phyloP scores from a whole-genome alignment of 1,140 invertebrate genomes.

The Archegozetes longisetosus region DNA sequence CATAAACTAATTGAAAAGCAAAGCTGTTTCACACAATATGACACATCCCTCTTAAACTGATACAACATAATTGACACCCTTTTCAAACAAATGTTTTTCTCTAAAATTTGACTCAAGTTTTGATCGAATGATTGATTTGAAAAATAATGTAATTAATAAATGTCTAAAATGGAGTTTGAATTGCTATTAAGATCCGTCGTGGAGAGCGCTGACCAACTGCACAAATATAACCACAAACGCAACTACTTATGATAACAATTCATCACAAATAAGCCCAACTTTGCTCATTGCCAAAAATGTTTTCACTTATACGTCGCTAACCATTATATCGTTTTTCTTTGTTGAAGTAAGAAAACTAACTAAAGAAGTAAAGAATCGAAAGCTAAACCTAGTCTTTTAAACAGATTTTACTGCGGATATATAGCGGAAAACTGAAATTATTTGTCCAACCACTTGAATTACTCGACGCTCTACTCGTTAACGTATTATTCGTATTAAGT shows the following conservation, averaged over 20 bases:
- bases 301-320: constrained; percentile 14
- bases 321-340: constrained; percentile 17
- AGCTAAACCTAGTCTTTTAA: neutral
- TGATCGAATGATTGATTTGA: too few species aligned
- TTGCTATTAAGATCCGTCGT: neutral
- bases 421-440: constrained; percentile 18
- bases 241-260: neutral
- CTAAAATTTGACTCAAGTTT: too few species aligned
- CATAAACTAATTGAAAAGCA: too few species aligned
- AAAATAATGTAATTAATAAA: too few species aligned
- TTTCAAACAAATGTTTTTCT: too few species aligned
- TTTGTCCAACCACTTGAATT: constrained; percentile 22
- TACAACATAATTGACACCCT: too few species aligned
- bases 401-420: constrained; percentile 18
- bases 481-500: constrained; percentile 29
- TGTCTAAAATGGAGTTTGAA: too few species aligned
- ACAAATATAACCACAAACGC: neutral
- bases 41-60: too few species aligned
- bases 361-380: neutral
- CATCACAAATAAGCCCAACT: neutral
- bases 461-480: constrained; percentile 30
- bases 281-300: constrained; percentile 12
- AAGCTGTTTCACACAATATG: too few species aligned
- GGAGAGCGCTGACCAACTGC: neutral
- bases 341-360: constrained; percentile 15